These are phyloP conservation scores for Burhinus oedicnemus DNA, from an alignment of 2,113 vertebrate species.

Conservation along the genomic window DNA sequence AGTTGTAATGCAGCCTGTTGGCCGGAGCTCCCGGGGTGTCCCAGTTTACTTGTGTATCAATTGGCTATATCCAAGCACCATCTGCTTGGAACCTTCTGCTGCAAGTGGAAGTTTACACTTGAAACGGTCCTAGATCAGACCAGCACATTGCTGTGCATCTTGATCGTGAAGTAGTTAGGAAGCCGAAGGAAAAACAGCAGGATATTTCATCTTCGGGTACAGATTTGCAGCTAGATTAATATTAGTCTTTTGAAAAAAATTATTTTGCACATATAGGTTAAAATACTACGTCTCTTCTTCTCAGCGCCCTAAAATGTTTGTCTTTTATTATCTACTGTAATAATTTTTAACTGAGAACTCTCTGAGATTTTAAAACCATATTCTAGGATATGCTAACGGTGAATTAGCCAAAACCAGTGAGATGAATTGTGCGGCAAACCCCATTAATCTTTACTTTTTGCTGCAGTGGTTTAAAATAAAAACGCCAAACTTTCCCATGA, in stretches of 20 bases:
- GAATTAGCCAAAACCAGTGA: neutral
- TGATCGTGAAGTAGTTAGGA: neutral
- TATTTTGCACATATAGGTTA: neutral
- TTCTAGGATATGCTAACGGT: neutral
- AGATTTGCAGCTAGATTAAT: neutral
- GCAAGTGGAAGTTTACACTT: neutral
- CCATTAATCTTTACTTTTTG: constrained; percentile 12
- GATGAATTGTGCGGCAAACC: neutral
- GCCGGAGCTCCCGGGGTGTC: neutral
- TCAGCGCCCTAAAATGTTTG: neutral
- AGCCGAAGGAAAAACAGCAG: neutral
- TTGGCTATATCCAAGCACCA: constrained; percentile 43
- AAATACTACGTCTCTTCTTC: neutral
- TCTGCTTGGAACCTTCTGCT: constrained; percentile 47
- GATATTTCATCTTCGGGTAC: neutral
- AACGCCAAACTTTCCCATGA: constrained; percentile 21
- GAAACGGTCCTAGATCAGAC: neutral
- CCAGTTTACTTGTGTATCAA: neutral
- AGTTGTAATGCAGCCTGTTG: neutral
- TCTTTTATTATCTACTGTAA: neutral
- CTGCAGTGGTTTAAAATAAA: constrained; percentile 41
- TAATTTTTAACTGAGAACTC: neutral
- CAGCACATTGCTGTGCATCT: neutral
- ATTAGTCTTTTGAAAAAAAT: neutral
- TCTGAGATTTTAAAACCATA: neutral